A percentile compares a stretch with the other conserved stretches of the same genome.
These are phyloP conservation scores for Xestoiulus laeticollis DNA, from an alignment of 2,888 invertebrate species.

Conservation along the genomic window DNA sequence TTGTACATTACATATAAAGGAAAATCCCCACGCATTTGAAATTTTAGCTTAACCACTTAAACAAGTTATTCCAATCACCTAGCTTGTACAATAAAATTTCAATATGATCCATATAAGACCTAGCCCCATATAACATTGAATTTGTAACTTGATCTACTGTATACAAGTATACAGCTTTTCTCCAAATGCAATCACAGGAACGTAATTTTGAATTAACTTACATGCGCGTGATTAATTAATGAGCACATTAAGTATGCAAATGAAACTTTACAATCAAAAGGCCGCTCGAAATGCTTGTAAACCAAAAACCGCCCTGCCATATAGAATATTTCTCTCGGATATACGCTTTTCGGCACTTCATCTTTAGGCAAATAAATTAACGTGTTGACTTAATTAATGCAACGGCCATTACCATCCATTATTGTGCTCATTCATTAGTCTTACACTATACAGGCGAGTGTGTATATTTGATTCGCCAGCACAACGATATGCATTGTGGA, in stretches of 20 bases:
- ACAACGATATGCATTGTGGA: no score
- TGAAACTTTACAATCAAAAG: neutral
- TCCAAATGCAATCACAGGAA: no score
- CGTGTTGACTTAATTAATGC: constrained; percentile 21
- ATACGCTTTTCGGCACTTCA: neutral
- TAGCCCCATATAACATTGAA: neutral
- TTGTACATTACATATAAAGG: no score
- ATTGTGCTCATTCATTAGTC: constrained; percentile 7
- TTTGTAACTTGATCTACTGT: no score
- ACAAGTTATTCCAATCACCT: no score
- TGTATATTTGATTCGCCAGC: no score
- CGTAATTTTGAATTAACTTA: constrained; percentile 1
- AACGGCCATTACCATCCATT: constrained; percentile 19
- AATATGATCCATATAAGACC: no score
- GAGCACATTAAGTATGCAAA: neutral
- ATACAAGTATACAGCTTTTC: neutral
- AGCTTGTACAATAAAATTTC: no score
- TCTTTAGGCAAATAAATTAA: constrained; percentile 15
- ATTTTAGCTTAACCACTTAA: no score
- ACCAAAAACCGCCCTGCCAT: neutral
- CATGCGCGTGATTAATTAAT: constrained; percentile 1
- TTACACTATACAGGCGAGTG: neutral
- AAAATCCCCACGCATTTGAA: no score
- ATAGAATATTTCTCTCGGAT: neutral
- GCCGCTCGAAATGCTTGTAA: neutral